Evolutionary conservation across 2,113 vertebrate genomes (phyloP), one percentile per base, ranked within the genome.

Genomic region (Piliocolobus tephrosceles): DNA sequence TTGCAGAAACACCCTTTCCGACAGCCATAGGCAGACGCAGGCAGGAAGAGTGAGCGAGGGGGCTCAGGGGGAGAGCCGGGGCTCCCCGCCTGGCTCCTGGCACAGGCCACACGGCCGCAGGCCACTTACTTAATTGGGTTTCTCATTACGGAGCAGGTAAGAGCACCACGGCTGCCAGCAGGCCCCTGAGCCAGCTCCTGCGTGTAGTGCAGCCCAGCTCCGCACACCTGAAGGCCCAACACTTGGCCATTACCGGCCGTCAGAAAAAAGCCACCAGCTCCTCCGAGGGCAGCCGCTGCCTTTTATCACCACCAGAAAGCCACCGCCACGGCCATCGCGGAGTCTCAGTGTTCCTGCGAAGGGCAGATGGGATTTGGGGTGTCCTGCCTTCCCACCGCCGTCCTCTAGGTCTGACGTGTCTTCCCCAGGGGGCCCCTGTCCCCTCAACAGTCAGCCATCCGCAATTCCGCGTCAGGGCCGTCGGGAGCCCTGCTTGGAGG

Each of bases 181-280:
- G 35, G 61, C 38, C 70, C 38, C n/a, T 3, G 0, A 3, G 64
- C 0, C 50, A 52, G 61, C 64, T 52, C 3, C 0, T 12, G 14
- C 0, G 3, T 1, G 18, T 5, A 7, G 3, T 23, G 0, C n/a
- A 13, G 22, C 80, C 50, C 23, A 20, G 35, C 72, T 35, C 35
- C 0, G 7, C 27, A 6, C 23, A 0, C 5, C 1, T 1, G 50
- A 16, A n/a, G 3, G 22, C 43, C 58, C 55, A 22, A 17, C 8
- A 13, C 52, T 18, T 30, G 0, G 1, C 52, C 32, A 0, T 35
- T 16, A 5, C 14, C 10, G 0, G 43, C 81, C 35, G 0, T 6
- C 12, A 61, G 30, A 58, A 83, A 58, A 14, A 18, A 52, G 79
- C 45, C 23, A 2, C 18, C 17, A 47, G 64, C 45, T 0, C 40